Base-by-base conservation (phyloP, 2,797 vertebrate genomes). In the Aulostomus chinensis region DNA sequence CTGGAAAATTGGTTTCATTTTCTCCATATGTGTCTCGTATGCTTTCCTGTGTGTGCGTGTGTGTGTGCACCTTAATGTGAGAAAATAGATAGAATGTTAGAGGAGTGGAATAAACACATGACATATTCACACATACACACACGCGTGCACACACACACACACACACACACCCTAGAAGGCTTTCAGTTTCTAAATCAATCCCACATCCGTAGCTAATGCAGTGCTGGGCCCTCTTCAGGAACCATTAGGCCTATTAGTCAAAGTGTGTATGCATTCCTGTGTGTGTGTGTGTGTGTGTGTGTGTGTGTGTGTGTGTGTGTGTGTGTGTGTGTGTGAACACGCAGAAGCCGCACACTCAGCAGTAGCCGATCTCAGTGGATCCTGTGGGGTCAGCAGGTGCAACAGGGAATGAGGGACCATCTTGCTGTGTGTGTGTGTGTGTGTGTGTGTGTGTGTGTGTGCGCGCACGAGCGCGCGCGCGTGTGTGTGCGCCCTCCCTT, bases 181-280 rank as follows among this genome's bases (percentile, higher is more conserved):
- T 93, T 92, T 95, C 94, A 92, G 92, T 91, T 94, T 88, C 91
- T 93, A 96, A 96, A 96, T 97, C 95, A 95, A 97, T 97, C 94
- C 92, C 92, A 92, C 93, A 94, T 94, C 94, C 93, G 91, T 83
- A 85, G 90, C 94, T 96, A 97, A 97, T 97, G 95, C 91, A 95
- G 93, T 92, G 91, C 90, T 92, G 93, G 93, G 92, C 93, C 90
- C 91, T 93, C 94, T 94, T 94, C 94, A 95, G 95, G 95, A 96
- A 96, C 93, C 94, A 96, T 96, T 95, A 95, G 93, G 83, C 92
- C 94, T 95, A 95, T 96, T 96, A 96, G 94, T 88, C 83, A 91
- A 86, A 88, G 88, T 90, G 91, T n/a, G 93, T 86, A 88, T 83
- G 52, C 72, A 78, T 88, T 83, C 72, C 74, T 76, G 40, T 71